Base-by-base conservation (phyloP, 2,888 invertebrate genomes). In the Charanyca ferruginea region DNA sequence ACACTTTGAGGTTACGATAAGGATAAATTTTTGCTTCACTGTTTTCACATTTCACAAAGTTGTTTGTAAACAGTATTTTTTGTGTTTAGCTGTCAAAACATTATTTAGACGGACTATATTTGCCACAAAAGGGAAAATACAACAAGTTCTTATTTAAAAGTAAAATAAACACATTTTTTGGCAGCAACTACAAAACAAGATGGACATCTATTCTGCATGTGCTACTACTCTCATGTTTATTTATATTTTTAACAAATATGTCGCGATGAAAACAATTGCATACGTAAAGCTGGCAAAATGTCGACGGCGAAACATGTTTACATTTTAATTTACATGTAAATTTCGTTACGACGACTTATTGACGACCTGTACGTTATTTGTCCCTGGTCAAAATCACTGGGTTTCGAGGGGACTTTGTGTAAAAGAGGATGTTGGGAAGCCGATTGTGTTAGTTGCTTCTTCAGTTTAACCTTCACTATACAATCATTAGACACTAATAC, bases 161-260 rank as follows among this genome's bases (percentile, higher is more conserved):
- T 44, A 11, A 32, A 9, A 7, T 28, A 3, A 66, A 45, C 28
- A 45, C 3, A n/a, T 11, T 9, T n/a, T 41, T 66, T 69, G 42
- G 70, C 58, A 69, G 22, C n/a, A 32, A n/a, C 28, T n/a, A 38
- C 38, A 13, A 25, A 20, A 20, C 20, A 35, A 25, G 16, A n/a
- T 44, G n/a, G 25, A 16, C 25, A 38, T 25, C 5, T 41, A 45
- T 47, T 41, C 23, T 32, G 5, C 0, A 20, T 5, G n/a, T 22
- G 9, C 4, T 1, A 9, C 22, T 51, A 9, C 22, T 51, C n/a
- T 42, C 16, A 41, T 53, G 59, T 41, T 59, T 51, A 66, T 67
- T 51, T 57, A 66, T 68, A 57, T 57, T 28, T 47, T 45, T 2
- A 13, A 25, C 45, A 58, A 58, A 68, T 47, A 58, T 23, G 44